phyloP scores from a whole-genome alignment of 2,113 vertebrate genomes.

The Menura novaehollandiae region DNA sequence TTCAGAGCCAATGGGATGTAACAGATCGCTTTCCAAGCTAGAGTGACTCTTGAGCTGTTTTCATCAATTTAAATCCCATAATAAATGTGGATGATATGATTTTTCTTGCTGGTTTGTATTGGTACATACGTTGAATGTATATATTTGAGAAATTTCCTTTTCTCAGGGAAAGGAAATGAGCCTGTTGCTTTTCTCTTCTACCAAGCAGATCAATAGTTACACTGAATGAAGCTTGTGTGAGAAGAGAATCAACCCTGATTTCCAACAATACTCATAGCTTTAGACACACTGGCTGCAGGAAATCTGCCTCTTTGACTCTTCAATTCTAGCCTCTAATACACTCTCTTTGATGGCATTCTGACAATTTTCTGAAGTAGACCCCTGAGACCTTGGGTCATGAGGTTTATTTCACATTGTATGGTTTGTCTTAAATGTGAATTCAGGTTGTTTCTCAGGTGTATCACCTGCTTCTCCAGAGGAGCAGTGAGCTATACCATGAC shows the following conservation, averaged over 20 bases:
- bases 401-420: not conserved
- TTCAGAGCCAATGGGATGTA: not conserved
- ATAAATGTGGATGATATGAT: not conserved
- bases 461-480: not conserved
- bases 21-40: not conserved
- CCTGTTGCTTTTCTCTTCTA: not conserved
- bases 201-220: not conserved
- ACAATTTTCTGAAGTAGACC: conserved; percentile 20
- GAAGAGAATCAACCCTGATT: not conserved
- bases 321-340: not conserved
- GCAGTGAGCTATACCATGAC: not conserved
- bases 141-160: not conserved
- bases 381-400: not conserved
- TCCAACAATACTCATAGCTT: not conserved
- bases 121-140: not conserved
- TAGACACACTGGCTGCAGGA: not conserved
- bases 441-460: not conserved
- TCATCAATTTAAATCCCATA: not conserved
- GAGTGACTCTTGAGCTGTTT: not conserved
- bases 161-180: not conserved
- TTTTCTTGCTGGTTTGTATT: not conserved
- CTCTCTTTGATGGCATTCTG: not conserved
- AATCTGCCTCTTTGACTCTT: conserved; percentile 7
- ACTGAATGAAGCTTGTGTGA: not conserved
- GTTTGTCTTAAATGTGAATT: not conserved